Percentiles rank a stretch among this genome's conserved stretches.
Conservation (phyloP, 2,797 vertebrate genomes). For the Xyrichtys novacula region DNA sequence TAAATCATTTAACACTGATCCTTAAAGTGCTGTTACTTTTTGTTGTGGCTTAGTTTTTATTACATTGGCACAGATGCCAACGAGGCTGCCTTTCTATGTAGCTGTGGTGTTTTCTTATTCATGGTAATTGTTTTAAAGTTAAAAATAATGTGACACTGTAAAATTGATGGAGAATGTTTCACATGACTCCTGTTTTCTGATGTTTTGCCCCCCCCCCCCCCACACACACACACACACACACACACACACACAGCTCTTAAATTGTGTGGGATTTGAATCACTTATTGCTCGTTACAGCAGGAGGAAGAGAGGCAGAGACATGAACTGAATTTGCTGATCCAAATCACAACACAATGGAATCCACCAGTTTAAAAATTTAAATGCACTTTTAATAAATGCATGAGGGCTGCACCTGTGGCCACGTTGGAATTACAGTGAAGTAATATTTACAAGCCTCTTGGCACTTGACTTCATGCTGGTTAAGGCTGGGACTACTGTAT, state of each 20-base stretch:
- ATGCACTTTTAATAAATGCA: slow-evolving; percentile 72
- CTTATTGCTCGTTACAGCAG: slow-evolving; percentile 26
- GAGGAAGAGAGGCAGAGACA: slow-evolving; percentile 24
- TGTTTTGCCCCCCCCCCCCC: neutral
- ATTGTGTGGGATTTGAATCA: neutral
- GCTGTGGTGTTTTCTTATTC: slow-evolving; percentile 31
- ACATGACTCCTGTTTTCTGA: slow-evolving; percentile 22
- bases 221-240: neutral
- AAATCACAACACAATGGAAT: slow-evolving; percentile 40
- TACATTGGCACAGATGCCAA: slow-evolving; percentile 5
- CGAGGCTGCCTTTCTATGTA: neutral
- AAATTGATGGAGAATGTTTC: slow-evolving; percentile 48
- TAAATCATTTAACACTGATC: slow-evolving; percentile 7
- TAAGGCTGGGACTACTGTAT: slow-evolving; percentile 44
- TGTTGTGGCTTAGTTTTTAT: neutral
- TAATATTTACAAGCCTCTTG: slow-evolving; percentile 60
- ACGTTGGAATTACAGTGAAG: slow-evolving; percentile 56
- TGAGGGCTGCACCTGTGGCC: slow-evolving; percentile 71
- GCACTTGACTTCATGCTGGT: slow-evolving; percentile 41
- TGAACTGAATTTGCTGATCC: slow-evolving; percentile 24
- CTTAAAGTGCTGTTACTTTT: slow-evolving; percentile 18
- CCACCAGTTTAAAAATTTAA: slow-evolving; percentile 61
- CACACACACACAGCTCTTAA: neutral
- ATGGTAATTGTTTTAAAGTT: slow-evolving; percentile 39
- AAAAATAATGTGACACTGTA: slow-evolving; percentile 35